Percentiles rank a stretch among this genome's conserved stretches.
Conservation (phyloP, 2,797 vertebrate genomes). For the Sebastes paucispinis region DNA sequence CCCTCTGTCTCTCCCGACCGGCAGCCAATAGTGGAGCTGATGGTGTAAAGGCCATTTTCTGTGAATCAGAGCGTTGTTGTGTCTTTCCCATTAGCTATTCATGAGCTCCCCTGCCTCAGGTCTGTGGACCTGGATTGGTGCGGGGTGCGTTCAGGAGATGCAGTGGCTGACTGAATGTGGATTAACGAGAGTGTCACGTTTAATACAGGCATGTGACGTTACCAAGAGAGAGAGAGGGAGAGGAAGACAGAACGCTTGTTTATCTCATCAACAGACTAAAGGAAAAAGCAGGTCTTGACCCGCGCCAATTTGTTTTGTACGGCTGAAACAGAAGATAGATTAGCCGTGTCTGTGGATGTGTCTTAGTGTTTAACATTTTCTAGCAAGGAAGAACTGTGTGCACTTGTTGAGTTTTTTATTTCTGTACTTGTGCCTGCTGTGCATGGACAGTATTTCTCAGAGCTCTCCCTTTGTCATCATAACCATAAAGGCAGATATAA, state of each 20-base stretch:
- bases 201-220: slow-evolving; percentile 59
- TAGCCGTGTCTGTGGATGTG: slow-evolving; percentile 22
- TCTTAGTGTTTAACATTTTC: slow-evolving; percentile 19
- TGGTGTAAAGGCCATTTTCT: slow-evolving; percentile 66
- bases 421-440: neutral
- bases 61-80: slow-evolving; percentile 53
- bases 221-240: slow-evolving; percentile 6
- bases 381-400: neutral
- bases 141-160: slow-evolving; percentile 32
- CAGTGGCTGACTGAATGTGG: slow-evolving; percentile 60
- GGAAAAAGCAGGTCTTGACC: slow-evolving; percentile 57
- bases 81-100: slow-evolving; percentile 71
- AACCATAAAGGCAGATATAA: slow-evolving; percentile 36
- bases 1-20: slow-evolving; percentile 18
- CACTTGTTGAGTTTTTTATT: slow-evolving; percentile 20
- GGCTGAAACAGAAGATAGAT: slow-evolving; percentile 60
- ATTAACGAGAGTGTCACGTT: slow-evolving; percentile 73
- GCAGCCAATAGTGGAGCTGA: slow-evolving; percentile 50
- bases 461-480: slow-evolving; percentile 19
- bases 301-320: slow-evolving; percentile 55
- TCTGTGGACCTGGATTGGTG: slow-evolving; percentile 58
- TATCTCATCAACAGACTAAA: slow-evolving; percentile 68
- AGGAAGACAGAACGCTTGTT: slow-evolving; percentile 58
- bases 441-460: neutral
- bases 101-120: slow-evolving; percentile 61